These are phyloP conservation scores for Seira ritae DNA, from an alignment of 2,888 invertebrate genomes.

Conservation along the genomic window DNA sequence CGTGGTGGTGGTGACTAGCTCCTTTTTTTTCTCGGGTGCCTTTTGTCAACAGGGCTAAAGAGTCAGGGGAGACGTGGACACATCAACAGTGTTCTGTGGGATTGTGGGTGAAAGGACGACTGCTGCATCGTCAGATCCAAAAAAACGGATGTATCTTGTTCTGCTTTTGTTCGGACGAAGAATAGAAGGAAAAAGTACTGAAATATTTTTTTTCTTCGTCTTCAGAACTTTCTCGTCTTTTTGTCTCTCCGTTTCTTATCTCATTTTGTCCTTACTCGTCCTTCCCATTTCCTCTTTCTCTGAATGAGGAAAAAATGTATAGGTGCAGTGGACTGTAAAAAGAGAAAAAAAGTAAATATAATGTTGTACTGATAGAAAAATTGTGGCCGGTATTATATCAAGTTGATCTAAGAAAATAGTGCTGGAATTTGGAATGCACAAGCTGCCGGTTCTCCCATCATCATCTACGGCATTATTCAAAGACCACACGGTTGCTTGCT, in stretches of 20 bases:
- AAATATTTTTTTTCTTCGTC: no score
- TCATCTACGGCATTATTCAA: no score
- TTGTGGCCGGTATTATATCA: no score
- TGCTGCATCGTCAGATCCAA: conserved; percentile 1
- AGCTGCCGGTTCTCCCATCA: no score
- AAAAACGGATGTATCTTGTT: conserved; percentile 1
- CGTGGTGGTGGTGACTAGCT: no score
- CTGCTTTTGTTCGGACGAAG: neutral
- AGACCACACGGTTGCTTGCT: no score
- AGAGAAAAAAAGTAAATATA: conserved; percentile 33
- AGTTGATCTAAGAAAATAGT: no score
- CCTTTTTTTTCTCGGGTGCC: neutral
- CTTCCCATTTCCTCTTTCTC: neutral
- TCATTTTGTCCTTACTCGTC: conserved; percentile 5
- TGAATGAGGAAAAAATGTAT: conserved; percentile 5
- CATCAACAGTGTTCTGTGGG: neutral
- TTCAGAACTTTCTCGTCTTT: conserved; percentile 11
- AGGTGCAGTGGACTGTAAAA: conserved; percentile 51
- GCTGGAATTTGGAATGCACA: no score
- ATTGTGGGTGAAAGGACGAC: conserved; percentile 16
- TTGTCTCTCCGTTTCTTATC: neutral
- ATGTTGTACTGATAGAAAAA: neutral
- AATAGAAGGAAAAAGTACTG: neutral
- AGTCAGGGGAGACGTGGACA: neutral
- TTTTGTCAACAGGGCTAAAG: conserved; percentile 3